Evolutionary conservation across 2,888 invertebrate species (phyloP).

Genomic region (Tiliacea aurago): DNA sequence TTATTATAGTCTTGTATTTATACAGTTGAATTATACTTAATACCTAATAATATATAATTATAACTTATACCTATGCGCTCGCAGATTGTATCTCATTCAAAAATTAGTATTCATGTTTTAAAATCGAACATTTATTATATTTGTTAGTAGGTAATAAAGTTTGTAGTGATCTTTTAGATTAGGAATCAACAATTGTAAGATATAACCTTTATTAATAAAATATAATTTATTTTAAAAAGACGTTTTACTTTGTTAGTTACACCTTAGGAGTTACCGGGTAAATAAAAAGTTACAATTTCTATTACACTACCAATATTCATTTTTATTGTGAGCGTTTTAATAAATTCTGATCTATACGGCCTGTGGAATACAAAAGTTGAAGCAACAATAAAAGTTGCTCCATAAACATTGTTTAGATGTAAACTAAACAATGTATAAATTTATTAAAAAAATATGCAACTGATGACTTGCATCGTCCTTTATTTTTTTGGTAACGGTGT

Average conservation of each 20-base stretch:
- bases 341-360: not conserved
- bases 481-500: too few relatives aligned
- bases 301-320: not conserved
- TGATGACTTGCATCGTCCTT: too few relatives aligned
- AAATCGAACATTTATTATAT: conserved; percentile 16
- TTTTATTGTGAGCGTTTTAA: not conserved
- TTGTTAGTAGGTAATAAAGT: conserved; percentile 21
- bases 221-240: conserved; percentile 9
- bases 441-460: too few relatives aligned
- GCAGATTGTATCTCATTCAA: conserved; percentile 14
- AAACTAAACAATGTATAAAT: too few relatives aligned
- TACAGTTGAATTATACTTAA: not conserved
- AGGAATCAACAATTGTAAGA: conserved; percentile 35
- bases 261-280: not conserved
- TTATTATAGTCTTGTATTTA: not conserved
- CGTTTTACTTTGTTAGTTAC: not conserved
- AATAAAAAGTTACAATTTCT: not conserved
- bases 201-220: conserved; percentile 35
- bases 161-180: conserved; percentile 34
- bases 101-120: conserved; percentile 4
- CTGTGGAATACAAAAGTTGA: not conserved
- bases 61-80: conserved; percentile 5
- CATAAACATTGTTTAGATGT: too few relatives aligned
- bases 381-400: not conserved
- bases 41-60: not conserved